These are phyloP conservation scores for Enteromius argenteus DNA, from an alignment of 2,797 vertebrate genomes.

Conservation along the genomic window DNA sequence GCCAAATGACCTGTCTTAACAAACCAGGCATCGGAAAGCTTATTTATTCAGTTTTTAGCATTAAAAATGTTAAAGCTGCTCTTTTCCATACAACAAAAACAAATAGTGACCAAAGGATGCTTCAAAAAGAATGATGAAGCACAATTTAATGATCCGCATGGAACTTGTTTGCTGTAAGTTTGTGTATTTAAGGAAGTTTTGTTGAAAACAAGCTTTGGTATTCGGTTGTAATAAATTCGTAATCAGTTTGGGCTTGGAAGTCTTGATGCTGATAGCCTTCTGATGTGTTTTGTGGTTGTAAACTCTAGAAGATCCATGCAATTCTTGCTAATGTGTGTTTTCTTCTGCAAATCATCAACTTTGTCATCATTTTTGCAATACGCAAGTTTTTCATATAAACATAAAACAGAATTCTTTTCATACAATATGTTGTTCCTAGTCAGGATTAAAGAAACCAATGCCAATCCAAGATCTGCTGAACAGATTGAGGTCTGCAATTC, in stretches of 20 bases:
- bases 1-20: background rate
- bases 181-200: background rate
- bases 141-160: background rate
- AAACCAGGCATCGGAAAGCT: background rate
- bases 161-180: background rate
- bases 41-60: too few species aligned
- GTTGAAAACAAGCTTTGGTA: background rate
- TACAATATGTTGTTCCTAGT: background rate
- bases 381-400: background rate
- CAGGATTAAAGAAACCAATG: constrained; percentile 14
- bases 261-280: background rate
- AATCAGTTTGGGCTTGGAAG: background rate
- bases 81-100: background rate
- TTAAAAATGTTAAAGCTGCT: background rate
- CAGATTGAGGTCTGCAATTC: constrained; percentile 40
- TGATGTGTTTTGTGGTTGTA: background rate
- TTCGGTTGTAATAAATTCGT: background rate
- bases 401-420: background rate
- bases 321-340: background rate
- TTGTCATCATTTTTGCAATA: background rate
- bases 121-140: background rate
- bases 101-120: background rate
- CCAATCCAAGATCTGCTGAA: background rate
- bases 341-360: background rate
- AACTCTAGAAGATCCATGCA: background rate